Conservation (phyloP, 2,888 invertebrate genomes). For the Euzetes globulus region DNA sequence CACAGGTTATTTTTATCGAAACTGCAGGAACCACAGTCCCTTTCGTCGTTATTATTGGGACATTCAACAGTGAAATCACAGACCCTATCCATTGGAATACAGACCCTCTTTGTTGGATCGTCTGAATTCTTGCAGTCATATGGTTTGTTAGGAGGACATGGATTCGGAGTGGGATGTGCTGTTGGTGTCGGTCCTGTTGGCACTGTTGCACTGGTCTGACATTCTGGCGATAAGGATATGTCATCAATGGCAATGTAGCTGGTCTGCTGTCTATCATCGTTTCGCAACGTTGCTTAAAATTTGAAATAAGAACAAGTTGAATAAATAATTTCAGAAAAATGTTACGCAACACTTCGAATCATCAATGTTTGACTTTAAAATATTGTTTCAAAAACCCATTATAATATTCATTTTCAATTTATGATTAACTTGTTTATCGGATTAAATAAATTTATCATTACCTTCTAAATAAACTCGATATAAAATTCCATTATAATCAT, state of each 20-base stretch:
- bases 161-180: not conserved
- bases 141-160: not conserved
- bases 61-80: slow-evolving; percentile 49
- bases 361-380: not conserved
- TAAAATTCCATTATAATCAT: too few species aligned
- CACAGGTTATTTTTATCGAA: slow-evolving; percentile 19
- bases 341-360: not conserved
- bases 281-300: too few species aligned
- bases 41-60: slow-evolving; percentile 46
- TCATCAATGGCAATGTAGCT: not conserved
- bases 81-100: slow-evolving; percentile 36
- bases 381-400: too few species aligned
- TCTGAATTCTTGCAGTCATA: not conserved
- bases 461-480: too few species aligned
- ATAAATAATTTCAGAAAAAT: not conserved
- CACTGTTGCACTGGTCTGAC: not conserved
- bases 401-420: too few species aligned
- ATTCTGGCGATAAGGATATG: not conserved
- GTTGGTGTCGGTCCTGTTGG: not conserved
- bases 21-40: slow-evolving; percentile 44
- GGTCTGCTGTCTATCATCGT: not conserved
- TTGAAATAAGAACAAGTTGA: not conserved
- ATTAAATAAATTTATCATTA: too few species aligned
- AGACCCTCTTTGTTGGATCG: not conserved
- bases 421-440: too few species aligned